Conservation (phyloP, 1,140 invertebrate genomes). For the Theocolax elegans region DNA sequence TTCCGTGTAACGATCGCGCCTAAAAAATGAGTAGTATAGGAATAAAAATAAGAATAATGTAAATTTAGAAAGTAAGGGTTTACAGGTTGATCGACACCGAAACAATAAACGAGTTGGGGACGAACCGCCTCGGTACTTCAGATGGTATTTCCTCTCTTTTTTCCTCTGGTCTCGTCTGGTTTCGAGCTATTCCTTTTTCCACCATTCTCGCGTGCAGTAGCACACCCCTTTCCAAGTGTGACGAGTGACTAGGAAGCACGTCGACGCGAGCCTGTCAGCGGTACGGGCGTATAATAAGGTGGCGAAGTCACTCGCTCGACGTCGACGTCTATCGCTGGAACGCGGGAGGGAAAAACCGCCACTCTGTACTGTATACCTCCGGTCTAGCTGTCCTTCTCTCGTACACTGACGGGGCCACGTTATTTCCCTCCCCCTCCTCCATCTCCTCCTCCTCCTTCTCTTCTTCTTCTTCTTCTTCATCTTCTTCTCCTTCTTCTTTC, state of each 20-base stretch:
- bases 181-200: no score
- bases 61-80: background rate
- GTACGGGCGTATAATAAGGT: conserved; percentile 48
- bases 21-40: no score
- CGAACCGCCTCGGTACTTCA: background rate
- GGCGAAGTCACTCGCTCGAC: conserved; percentile 42
- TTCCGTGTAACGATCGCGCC: no score
- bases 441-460: no score
- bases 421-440: no score
- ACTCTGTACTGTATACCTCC: no score
- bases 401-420: no score
- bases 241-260: conserved; percentile 33
- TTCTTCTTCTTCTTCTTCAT: no score
- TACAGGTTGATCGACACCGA: conserved; percentile 25
- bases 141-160: conserved; percentile 8
- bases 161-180: background rate
- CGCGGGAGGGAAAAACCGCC: conserved; percentile 35
- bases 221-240: conserved; percentile 22
- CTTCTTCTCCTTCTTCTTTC: no score
- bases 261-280: conserved; percentile 44
- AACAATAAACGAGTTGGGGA: conserved; percentile 35
- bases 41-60: no score
- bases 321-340: conserved; percentile 25
- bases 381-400: no score
- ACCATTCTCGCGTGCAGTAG: background rate